These are phyloP conservation scores for Hormaphis cornu DNA, from an alignment of 1,140 invertebrate genomes.

Conservation along the genomic window DNA sequence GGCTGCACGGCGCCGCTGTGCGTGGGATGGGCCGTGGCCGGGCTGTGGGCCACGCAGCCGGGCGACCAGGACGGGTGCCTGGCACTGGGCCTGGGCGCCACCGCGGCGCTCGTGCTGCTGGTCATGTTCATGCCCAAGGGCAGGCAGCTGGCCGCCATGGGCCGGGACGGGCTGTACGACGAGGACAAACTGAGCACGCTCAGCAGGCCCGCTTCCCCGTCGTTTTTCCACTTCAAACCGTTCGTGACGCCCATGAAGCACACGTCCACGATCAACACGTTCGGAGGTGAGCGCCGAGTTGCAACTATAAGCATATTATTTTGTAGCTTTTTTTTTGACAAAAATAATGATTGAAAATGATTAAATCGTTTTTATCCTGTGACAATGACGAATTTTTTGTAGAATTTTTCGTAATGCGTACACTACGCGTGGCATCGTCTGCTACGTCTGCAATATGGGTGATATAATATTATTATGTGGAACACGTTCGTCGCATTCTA, in stretches of 20 bases:
- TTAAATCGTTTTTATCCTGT: too few species aligned
- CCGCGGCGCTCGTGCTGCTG: slow-evolving; percentile 72
- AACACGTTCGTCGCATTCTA: too few species aligned
- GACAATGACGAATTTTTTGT: too few species aligned
- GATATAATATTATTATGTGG: too few species aligned
- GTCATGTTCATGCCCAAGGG: slow-evolving; percentile 91
- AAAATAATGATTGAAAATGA: too few species aligned
- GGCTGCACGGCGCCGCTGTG: slow-evolving; percentile 75
- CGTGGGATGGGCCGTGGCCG: slow-evolving; percentile 53
- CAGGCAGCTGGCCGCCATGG: slow-evolving; percentile 79
- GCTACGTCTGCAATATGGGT: too few species aligned
- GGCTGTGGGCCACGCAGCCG: slow-evolving; percentile 58
- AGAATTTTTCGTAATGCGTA: too few species aligned
- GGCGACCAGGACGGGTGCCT: slow-evolving; percentile 74
- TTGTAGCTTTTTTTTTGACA: too few species aligned
- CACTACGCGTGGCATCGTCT: too few species aligned
- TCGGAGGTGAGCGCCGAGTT: slow-evolving; percentile 12
- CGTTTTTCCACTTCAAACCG: slow-evolving; percentile 84
- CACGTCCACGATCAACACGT: slow-evolving; percentile 35
- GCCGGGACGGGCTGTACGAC: slow-evolving; percentile 65
- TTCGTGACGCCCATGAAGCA: slow-evolving; percentile 48
- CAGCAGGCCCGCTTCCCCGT: slow-evolving; percentile 68
- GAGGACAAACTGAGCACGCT: slow-evolving; percentile 69
- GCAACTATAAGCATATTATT: too few species aligned
- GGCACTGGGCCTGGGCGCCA: slow-evolving; percentile 74